These are phyloP conservation scores for Pterocles burchelli DNA, from an alignment of 2,113 vertebrate species.

Conservation along the genomic window DNA sequence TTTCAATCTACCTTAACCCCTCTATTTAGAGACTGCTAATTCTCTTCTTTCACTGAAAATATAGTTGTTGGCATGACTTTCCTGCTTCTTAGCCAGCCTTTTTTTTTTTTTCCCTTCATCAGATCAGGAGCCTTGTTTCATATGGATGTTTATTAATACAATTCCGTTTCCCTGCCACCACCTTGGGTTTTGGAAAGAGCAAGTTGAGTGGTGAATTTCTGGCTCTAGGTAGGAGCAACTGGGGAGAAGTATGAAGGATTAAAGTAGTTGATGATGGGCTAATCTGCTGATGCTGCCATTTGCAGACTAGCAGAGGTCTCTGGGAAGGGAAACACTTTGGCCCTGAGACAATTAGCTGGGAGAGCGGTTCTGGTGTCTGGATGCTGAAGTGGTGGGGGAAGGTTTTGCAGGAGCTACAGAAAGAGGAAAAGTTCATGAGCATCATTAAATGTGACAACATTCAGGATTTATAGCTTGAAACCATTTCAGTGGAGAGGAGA, in stretches of 20 bases:
- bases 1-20: neutral
- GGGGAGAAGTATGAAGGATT: neutral
- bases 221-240: neutral
- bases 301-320: neutral
- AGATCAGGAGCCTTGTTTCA: neutral
- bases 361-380: neutral
- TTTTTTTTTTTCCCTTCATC: neutral
- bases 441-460: neutral
- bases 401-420: neutral
- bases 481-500: neutral
- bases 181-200: neutral
- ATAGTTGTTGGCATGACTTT: neutral
- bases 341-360: neutral
- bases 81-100: neutral
- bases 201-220: neutral
- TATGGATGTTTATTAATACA: neutral
- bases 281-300: neutral
- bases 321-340: neutral
- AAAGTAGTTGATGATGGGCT: neutral
- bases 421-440: neutral
- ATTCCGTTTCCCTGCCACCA: neutral
- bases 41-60: conserved; percentile 18
- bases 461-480: neutral
- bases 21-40: neutral
- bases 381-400: neutral